These are phyloP conservation scores for Balaenoptera acutorostrata DNA, from an alignment of 2,113 vertebrate species.

Conservation along the genomic window DNA sequence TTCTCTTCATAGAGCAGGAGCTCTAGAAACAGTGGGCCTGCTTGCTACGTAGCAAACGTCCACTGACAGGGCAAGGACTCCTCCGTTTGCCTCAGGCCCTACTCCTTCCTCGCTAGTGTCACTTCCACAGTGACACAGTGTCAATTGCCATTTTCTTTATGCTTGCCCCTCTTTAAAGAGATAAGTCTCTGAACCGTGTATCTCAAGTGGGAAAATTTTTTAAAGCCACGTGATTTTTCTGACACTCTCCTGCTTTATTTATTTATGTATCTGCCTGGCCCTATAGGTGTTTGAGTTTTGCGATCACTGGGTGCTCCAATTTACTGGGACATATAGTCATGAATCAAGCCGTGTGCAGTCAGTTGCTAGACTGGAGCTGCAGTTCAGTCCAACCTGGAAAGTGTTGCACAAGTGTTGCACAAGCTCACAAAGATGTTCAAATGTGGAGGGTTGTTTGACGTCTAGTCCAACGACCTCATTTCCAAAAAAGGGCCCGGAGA, in stretches of 20 bases:
- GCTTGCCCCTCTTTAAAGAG: not conserved
- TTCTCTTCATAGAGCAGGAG: not conserved
- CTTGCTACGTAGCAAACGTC: not conserved
- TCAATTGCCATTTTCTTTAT: not conserved
- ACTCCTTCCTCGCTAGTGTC: not conserved
- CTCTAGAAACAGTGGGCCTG: not conserved
- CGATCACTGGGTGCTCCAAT: not conserved
- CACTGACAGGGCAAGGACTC: not conserved
- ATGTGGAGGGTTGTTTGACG: not conserved
- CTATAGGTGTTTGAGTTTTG: not conserved
- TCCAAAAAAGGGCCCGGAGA: not conserved
- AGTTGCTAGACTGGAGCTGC: not conserved
- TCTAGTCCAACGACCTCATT: not conserved
- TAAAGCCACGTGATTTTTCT: not conserved
- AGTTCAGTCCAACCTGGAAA: not conserved
- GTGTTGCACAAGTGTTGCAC: no score
- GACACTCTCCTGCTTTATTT: not conserved
- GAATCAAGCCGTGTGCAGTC: not conserved
- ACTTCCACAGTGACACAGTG: not conserved
- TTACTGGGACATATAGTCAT: not conserved
- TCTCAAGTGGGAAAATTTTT: not conserved
- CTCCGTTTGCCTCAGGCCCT: not conserved
- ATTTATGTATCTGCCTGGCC: not conserved
- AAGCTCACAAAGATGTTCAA: not conserved
- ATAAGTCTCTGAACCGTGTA: not conserved